phyloP scores from a whole-genome alignment of 2,888 invertebrate species.

The Blastobasis lacticolella region DNA sequence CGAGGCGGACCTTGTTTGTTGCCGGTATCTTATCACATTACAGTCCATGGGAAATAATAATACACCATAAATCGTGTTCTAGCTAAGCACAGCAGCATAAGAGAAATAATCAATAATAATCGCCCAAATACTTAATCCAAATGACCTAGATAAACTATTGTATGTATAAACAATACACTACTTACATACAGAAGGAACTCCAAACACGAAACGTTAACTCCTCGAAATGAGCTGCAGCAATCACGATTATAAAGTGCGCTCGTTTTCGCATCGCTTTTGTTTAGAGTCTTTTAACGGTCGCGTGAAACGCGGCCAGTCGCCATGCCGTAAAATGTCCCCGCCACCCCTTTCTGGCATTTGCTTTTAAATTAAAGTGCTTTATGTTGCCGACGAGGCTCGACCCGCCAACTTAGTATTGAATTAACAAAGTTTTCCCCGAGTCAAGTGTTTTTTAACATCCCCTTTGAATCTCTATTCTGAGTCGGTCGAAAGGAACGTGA shows the following conservation, averaged over 20 bases:
- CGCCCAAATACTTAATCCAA: no score
- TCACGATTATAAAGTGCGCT: constrained; percentile 19
- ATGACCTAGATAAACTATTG: no score
- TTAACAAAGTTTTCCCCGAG: constrained; percentile 6
- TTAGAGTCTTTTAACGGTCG: constrained; percentile 20
- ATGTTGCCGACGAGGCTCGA: constrained; percentile 15
- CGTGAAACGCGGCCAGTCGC: constrained; percentile 16
- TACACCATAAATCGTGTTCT: no score
- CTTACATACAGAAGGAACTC: no score
- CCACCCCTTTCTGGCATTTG: constrained; percentile 21
- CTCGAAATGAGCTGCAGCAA: constrained; percentile 19
- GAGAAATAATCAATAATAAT: no score
- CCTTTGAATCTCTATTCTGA: no score
- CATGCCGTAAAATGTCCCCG: constrained; percentile 17
- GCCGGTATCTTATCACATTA: no score
- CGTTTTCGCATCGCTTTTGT: constrained; percentile 20
- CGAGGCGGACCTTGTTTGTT: background rate
- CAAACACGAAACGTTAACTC: constrained; percentile 10
- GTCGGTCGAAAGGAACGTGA: no score
- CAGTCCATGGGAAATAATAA: no score
- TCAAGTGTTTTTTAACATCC: constrained; percentile 1
- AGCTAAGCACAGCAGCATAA: no score
- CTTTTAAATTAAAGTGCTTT: constrained; percentile 29
- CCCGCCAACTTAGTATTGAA: constrained; percentile 20
- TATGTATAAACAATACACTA: no score